Conservation (phyloP, 2,113 vertebrate species). For the Zosterops lateralis region DNA sequence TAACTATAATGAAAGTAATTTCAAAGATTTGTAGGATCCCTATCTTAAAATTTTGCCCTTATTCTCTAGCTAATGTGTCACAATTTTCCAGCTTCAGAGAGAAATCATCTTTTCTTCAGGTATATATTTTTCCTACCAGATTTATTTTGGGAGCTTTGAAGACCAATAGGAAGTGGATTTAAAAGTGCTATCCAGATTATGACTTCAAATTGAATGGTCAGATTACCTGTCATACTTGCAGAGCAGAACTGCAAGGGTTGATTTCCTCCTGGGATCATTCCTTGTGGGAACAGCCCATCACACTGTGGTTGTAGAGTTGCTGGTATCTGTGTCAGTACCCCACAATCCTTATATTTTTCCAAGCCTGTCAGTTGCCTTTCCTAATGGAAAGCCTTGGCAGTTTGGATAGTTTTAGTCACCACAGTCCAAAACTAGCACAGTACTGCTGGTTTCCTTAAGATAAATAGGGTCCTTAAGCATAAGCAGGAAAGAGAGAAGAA, state of each 20-base stretch:
- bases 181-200: neutral
- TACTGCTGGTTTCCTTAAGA: neutral
- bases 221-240: neutral
- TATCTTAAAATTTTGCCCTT: neutral
- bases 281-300: neutral
- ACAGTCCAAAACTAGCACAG: neutral
- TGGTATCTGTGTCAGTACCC: neutral
- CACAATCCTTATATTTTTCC: neutral
- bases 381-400: neutral
- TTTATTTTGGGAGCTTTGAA: neutral
- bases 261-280: neutral
- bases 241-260: rapidly evolving
- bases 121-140: neutral
- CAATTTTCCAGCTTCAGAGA: neutral
- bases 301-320: rapidly evolving
- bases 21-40: neutral
- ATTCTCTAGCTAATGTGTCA: neutral
- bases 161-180: neutral
- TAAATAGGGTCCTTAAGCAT: neutral
- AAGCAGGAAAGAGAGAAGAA: neutral
- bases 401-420: neutral
- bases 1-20: neutral
- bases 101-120: neutral
- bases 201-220: neutral
- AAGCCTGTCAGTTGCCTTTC: neutral